Base-by-base conservation (phyloP, 1,140 invertebrate genomes). In the Pissodes strobi region DNA sequence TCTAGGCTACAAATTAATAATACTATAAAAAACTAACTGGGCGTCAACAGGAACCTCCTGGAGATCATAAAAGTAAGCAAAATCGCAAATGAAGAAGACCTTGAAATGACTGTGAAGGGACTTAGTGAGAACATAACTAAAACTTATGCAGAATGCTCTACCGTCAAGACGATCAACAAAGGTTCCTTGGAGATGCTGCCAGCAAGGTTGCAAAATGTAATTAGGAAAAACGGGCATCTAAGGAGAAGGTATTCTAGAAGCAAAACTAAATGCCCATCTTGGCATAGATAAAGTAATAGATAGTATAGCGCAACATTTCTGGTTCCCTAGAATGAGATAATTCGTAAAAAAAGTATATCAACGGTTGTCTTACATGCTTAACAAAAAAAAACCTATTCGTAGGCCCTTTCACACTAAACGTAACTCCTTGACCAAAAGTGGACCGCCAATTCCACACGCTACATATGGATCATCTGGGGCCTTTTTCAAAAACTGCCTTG, bases 391-490 rank as follows among this genome's bases (percentile, higher is more conserved):
- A 51, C 18, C 6, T 10, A 19, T 15, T 21, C 46, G 6, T 4
- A 15, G 12, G 19, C 23, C 23, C 5, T 17, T 5, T 22, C 9
- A 8, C 12, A 19, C 9, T 27, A 17, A 51, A 8, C 6, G 22
- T 10, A 6, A 51, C 19, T 51, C 46, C 9, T 10, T 51, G 17
- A 4, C 46, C 8, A 51, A n/a, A 51, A 22, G 46, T 51, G 23
- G 23, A 8, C 48, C n/a, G n/a, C n/a, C n/a, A n/a, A 53, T 57
- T 23, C 38, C 34, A 69, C 46, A 51, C 46, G 15, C 12, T 52
- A 21, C 46, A 51, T 23, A 51, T 51, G 12, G 13, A 51, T 23
- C 17, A 17, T 51, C 19, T 51, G 30, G 37, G 37, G n/a, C 46
- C 46, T 51, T 51, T 51, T 9, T 18, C 46, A 21, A 21, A 27